phyloP scores from a whole-genome alignment of 2,113 vertebrate species.

The Takifugu flavidus region DNA sequence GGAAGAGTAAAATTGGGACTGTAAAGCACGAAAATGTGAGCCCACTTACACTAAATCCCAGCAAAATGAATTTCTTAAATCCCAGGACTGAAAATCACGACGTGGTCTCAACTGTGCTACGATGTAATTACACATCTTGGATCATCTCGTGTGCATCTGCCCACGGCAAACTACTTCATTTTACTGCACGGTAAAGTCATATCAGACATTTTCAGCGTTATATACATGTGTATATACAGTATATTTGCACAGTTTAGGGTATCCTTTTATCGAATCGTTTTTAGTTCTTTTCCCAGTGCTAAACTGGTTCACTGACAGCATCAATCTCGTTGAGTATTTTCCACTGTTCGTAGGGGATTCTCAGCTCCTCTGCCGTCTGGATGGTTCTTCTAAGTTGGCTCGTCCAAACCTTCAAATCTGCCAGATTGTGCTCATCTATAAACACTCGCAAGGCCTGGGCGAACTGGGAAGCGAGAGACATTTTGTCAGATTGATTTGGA shows the following conservation, averaged over 20 bases:
- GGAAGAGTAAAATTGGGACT: neutral
- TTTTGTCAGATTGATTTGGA: no score
- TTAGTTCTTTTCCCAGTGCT: neutral
- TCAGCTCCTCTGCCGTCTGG: slow-evolving; percentile 90
- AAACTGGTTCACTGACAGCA: slow-evolving; percentile 79
- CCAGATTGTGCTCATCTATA: slow-evolving; percentile 85
- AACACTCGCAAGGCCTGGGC: slow-evolving; percentile 81
- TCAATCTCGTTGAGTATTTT: slow-evolving; percentile 97
- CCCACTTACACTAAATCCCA: no score
- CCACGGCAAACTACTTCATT: no score
- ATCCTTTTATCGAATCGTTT: no score
- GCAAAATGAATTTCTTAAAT: no score
- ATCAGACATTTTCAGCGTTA: neutral
- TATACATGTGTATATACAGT: neutral
- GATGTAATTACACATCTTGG: no score
- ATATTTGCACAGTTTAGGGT: no score
- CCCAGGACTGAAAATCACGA: no score
- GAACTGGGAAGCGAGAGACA: slow-evolving; percentile 72
- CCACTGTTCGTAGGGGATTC: slow-evolving; percentile 94
- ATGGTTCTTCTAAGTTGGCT: slow-evolving; percentile 95
- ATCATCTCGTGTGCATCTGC: no score
- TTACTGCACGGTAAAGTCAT: no score
- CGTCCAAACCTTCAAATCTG: slow-evolving; percentile 94
- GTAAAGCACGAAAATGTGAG: neutral
- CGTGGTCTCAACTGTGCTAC: no score